Base-by-base conservation (phyloP, 2,797 vertebrate species). In the Nannoperca obscura region DNA sequence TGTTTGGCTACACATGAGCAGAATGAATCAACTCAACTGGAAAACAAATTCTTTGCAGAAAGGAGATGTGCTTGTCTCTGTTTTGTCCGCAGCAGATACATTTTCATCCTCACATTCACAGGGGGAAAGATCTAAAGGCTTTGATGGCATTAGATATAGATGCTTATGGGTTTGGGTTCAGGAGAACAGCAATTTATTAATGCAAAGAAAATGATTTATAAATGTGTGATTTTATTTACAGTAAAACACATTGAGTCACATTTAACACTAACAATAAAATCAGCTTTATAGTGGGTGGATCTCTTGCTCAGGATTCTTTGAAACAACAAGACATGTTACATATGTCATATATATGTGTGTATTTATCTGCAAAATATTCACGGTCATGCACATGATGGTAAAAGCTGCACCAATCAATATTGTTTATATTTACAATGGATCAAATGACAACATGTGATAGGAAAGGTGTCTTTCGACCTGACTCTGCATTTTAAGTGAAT, bases 11-110 rank as follows among this genome's bases (percentile, higher is more conserved):
- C 66, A 67, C 64, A 55, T 47, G 52, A 38, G 15, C 83, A 69
- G 63, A 81, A 47, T 71, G 79, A 89, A 82, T 52, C 47, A 76
- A 73, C 57, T 70, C n/a, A 82, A 82, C 13, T n/a, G 46, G 53
- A 83, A 83, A 79, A 87, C 63, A 69, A 54, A 74, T 75, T 77
- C 38, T 44, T 63, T 36, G 69, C 42, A 74, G 53, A 46, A 46
- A 53, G 30, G 44, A 49, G 36, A 66, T 47, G 61, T 42, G 13
- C 70, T 61, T 53, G 24, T 77, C 9, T 12, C 11, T 50, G 54
- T 24, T 11, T 20, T 24, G 61, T 55, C 50, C 57, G 34, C 4
- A 36, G 50, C 24, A 61, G 53, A 70, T 30, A 19, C 17, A 24
- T 55, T 63, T 75, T 71, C 14, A 22, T 42, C 12, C 38, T 59